Percentiles rank a stretch among this genome's conserved stretches.
Evolutionary conservation across 1,140 invertebrate species (phyloP).

Genomic region (Drosophila paulistorum): DNA sequence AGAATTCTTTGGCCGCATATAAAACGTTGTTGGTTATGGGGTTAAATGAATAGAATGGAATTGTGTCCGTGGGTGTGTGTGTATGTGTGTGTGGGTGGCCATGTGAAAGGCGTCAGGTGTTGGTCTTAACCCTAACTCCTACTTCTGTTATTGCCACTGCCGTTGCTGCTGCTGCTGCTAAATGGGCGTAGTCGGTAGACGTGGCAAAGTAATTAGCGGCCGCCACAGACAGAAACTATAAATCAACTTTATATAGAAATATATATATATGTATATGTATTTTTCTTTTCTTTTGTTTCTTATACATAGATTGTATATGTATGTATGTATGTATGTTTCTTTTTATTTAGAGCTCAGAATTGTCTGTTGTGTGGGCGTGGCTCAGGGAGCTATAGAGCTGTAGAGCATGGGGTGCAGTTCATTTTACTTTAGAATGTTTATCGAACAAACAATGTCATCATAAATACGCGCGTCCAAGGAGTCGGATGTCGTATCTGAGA

Average conservation of each 20-base stretch:
- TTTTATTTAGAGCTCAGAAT: slow-evolving; percentile 12
- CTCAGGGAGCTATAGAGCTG: neutral
- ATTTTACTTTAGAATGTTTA: slow-evolving; percentile 75
- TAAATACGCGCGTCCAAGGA: slow-evolving; percentile 66
- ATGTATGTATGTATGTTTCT: slow-evolving; percentile 28
- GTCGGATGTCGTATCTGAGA: slow-evolving; percentile 3
- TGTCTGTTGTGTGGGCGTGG: slow-evolving; percentile 55
- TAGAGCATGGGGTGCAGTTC: slow-evolving; percentile 20
- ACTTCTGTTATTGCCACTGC: neutral
- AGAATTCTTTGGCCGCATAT: slow-evolving; percentile 34
- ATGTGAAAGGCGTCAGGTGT: slow-evolving; percentile 53
- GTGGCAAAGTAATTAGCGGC: slow-evolving; percentile 79
- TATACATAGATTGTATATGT: slow-evolving; percentile 34
- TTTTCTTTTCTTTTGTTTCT: slow-evolving; percentile 20
- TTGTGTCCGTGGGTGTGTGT: neutral
- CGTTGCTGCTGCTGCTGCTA: slow-evolving; percentile 4
- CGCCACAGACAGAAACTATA: slow-evolving; percentile 77
- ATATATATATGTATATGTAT: slow-evolving; percentile 17
- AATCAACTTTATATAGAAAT: slow-evolving; percentile 60
- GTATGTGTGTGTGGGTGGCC: slow-evolving; percentile 19
- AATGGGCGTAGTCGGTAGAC: slow-evolving; percentile 63
- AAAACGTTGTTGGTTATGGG: slow-evolving; percentile 12
- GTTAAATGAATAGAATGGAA: neutral
- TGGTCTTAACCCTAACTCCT: slow-evolving; percentile 12
- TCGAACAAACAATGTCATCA: slow-evolving; percentile 81